These are phyloP conservation scores for Tetrao urogallus DNA, from an alignment of 2,113 vertebrate genomes.

Conservation along the genomic window DNA sequence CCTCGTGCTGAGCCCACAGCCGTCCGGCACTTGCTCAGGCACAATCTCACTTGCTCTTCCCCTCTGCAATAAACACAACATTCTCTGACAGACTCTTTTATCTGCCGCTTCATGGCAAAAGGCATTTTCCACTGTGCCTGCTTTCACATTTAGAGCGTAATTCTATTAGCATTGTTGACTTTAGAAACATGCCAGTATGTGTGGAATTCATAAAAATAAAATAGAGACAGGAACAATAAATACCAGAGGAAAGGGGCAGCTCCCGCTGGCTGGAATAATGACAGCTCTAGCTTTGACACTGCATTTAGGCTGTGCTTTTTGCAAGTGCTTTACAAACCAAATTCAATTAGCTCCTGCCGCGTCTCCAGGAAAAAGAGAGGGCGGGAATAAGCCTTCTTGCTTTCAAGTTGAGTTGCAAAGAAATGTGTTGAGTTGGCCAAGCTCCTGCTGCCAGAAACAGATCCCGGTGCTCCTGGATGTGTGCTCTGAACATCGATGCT, in stretches of 20 bases:
- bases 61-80: conserved; percentile 25
- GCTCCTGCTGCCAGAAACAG: conserved; percentile 4
- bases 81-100: conserved; percentile 50
- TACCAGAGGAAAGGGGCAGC: conserved; percentile 65
- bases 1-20: not conserved
- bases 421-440: conserved; percentile 11
- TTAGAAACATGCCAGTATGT: conserved; percentile 63
- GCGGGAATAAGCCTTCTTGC: conserved; percentile 52
- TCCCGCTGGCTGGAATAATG: conserved; percentile 68
- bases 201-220: conserved; percentile 72
- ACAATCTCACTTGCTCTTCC: not conserved
- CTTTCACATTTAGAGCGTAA: conserved; percentile 44
- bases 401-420: conserved; percentile 47
- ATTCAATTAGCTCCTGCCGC: conserved; percentile 64
- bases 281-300: conserved; percentile 48
- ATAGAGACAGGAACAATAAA: conserved; percentile 68
- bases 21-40: not conserved
- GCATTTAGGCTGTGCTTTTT: conserved; percentile 69
- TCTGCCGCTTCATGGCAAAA: conserved; percentile 46
- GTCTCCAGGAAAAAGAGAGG: conserved; percentile 50
- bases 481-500: not conserved
- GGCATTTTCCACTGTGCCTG: conserved; percentile 51
- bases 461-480: not conserved
- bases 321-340: conserved; percentile 70
- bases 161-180: conserved; percentile 60